Conservation (phyloP, 2,797 vertebrate species). For the Helostoma temminkii region DNA sequence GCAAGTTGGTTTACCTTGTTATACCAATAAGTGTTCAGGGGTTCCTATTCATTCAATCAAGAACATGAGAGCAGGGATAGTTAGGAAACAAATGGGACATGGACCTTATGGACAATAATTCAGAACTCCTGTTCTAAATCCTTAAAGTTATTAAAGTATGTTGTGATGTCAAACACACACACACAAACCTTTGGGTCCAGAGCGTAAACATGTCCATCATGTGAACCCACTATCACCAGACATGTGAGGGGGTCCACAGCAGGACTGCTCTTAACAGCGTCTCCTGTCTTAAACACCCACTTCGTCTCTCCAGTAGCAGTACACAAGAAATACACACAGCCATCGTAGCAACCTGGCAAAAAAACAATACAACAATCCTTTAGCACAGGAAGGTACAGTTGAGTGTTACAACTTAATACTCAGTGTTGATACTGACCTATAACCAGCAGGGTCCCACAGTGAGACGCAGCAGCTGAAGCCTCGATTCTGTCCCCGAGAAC, state of each 20-base stretch:
- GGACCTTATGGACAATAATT: too few species aligned
- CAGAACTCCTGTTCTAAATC: neutral
- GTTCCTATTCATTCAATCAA: too few species aligned
- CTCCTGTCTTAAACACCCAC: constrained; percentile 90
- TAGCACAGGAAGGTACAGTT: rapidly evolving
- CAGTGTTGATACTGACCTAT: constrained; percentile 84
- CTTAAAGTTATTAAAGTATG: neutral
- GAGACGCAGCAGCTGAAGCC: constrained; percentile 90
- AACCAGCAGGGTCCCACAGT: constrained; percentile 88
- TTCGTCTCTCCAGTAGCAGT: constrained; percentile 83
- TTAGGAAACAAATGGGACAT: too few species aligned
- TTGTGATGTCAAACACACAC: constrained; percentile 25
- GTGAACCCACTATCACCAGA: constrained; percentile 90
- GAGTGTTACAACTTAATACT: too few species aligned
- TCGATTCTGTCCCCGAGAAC: constrained; percentile 92
- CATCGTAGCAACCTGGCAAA: constrained; percentile 92
- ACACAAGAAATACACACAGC: constrained; percentile 89
- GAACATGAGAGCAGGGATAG: too few species aligned
- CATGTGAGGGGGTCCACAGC: constrained; percentile 87
- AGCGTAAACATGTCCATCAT: constrained; percentile 92
- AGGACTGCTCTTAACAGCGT: constrained; percentile 92
- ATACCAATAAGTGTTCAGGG: too few species aligned
- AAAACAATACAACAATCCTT: neutral
- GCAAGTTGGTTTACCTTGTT: neutral
- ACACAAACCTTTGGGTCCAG: constrained; percentile 91